A percentile compares a stretch with the other conserved stretches of the same genome.
These are phyloP conservation scores for Torymus tubicola DNA, from an alignment of 2,888 invertebrate species.

Conservation along the genomic window DNA sequence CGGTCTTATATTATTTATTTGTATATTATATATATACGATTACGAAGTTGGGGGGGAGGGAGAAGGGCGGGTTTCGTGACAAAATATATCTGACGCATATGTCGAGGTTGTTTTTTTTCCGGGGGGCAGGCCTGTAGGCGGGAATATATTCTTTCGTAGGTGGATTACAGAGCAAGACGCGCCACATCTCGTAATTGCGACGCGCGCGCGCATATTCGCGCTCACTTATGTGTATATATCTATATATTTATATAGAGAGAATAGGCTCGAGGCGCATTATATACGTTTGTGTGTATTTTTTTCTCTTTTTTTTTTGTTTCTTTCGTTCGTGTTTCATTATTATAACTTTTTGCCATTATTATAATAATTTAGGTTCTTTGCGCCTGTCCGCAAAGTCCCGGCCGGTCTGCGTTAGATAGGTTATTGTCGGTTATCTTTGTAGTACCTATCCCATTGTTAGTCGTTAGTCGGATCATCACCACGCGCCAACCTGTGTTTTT, in stretches of 20 bases:
- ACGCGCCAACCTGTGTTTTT: constrained; percentile 71
- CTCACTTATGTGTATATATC: no score
- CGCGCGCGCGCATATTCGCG: no score
- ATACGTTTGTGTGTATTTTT: not conserved
- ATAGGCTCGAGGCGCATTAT: constrained; percentile 53
- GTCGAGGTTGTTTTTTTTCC: constrained; percentile 38
- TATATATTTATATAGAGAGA: constrained; percentile 13
- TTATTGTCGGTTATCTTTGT: constrained; percentile 71
- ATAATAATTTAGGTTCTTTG: constrained; percentile 59
- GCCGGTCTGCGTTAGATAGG: constrained; percentile 70
- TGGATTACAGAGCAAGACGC: constrained; percentile 48
- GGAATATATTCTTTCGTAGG: constrained; percentile 17
- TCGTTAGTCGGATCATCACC: constrained; percentile 71
- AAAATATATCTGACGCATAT: constrained; percentile 58
- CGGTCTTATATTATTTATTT: constrained; percentile 33
- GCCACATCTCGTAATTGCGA: constrained; percentile 28
- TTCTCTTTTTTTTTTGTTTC: not conserved
- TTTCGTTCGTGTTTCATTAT: no score
- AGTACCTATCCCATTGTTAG: constrained; percentile 72
- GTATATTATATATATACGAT: constrained; percentile 26
- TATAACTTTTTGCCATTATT: constrained; percentile 1
- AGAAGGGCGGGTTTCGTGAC: constrained; percentile 45
- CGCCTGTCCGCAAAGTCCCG: constrained; percentile 63
- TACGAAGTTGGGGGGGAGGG: constrained; percentile 25
- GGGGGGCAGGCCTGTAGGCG: not conserved